Evolutionary conservation across 2,113 vertebrate genomes (phyloP).

Genomic region (Hylia prasina): DNA sequence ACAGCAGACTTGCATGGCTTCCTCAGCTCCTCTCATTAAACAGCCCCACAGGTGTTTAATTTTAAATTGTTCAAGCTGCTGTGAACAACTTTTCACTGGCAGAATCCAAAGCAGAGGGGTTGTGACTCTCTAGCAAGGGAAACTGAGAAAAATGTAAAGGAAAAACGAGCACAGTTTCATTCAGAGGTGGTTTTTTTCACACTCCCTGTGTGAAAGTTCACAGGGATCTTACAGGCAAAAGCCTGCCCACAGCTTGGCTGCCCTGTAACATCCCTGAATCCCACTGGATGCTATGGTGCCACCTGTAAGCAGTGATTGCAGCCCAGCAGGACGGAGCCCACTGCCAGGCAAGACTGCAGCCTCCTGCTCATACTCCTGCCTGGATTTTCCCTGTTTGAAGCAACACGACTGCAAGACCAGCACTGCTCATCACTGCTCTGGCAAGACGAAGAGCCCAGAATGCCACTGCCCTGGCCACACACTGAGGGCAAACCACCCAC

Average conservation of each 20-base stretch:
- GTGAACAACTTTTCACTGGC: not conserved
- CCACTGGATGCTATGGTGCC: not conserved
- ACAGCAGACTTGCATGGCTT: not conserved
- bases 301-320: not conserved
- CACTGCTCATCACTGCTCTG: not conserved
- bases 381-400: not conserved
- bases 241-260: not conserved
- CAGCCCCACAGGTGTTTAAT: not conserved
- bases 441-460: fast-evolving
- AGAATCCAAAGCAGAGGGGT: not conserved
- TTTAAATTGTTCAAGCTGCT: not conserved
- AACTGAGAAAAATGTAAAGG: not conserved
- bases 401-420: not conserved
- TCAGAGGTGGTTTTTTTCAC: not conserved
- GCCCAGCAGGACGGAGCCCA: not conserved
- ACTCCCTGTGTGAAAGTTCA: not conserved
- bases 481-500: not conserved
- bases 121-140: not conserved
- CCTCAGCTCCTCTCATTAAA: not conserved
- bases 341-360: not conserved
- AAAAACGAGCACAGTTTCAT: not conserved
- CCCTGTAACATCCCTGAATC: not conserved
- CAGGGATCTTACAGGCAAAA: not conserved
- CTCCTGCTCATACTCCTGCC: fast-evolving
- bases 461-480: fast-evolving